phyloP scores from a whole-genome alignment of 2,113 vertebrate genomes.

The Pristiophorus japonicus region DNA sequence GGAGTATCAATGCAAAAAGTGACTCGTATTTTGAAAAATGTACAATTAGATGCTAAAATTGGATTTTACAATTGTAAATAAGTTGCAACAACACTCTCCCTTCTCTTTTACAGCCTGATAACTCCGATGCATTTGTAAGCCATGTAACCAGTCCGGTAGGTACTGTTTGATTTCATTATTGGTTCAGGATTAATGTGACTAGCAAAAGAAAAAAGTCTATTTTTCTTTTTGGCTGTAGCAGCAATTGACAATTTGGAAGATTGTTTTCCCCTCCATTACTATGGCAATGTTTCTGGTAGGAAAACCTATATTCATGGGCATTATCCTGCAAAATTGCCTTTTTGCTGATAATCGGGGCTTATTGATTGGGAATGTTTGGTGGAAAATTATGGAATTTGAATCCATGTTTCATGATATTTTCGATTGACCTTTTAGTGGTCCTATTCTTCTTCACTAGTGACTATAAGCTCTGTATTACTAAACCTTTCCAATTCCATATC shows the following conservation, averaged over 20 bases:
- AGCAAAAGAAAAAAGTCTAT: not conserved
- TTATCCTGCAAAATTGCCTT: not conserved
- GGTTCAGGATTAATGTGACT: constrained; percentile 36
- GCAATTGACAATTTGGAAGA: not conserved
- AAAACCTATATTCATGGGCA: not conserved
- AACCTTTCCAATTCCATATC: not conserved
- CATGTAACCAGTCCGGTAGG: constrained; percentile 44
- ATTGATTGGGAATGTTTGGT: not conserved
- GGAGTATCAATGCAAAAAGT: not conserved
- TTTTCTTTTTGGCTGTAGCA: not conserved
- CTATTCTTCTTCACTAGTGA: not conserved
- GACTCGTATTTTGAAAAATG: not conserved
- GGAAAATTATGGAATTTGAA: not conserved
- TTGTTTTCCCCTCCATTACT: not conserved
- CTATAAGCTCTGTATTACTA: not conserved
- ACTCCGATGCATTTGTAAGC: constrained; percentile 42
- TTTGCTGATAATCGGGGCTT: not conserved
- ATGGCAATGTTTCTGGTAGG: not conserved
- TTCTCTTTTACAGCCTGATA: constrained; percentile 41
- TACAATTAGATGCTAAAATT: not conserved
- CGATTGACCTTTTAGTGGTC: not conserved
- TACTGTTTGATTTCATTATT: constrained; percentile 33
- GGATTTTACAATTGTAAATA: not conserved
- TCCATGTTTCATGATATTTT: not conserved
- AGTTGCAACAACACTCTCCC: constrained; percentile 1